Conservation (phyloP, 2,888 invertebrate species). For the Crepidodera aurea region DNA sequence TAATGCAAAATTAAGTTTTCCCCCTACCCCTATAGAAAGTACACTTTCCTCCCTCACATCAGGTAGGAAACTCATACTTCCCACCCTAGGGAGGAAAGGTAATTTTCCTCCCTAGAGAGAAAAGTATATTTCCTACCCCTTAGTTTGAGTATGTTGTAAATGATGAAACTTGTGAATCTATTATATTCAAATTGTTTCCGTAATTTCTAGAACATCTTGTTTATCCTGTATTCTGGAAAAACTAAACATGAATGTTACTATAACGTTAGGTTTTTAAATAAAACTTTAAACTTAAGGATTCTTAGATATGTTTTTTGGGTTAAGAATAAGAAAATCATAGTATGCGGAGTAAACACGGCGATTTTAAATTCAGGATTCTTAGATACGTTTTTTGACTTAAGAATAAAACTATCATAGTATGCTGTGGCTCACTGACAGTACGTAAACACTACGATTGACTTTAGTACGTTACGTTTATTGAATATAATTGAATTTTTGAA, state of each 20-base stretch:
- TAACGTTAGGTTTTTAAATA: too few relatives aligned
- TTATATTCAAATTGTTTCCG: too few relatives aligned
- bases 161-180: too few relatives aligned
- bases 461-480: not conserved
- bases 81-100: not conserved
- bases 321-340: not conserved
- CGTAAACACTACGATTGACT: not conserved
- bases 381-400: too few relatives aligned
- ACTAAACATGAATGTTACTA: too few relatives aligned
- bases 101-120: too few relatives aligned
- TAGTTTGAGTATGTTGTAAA: too few relatives aligned
- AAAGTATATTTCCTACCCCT: too few relatives aligned
- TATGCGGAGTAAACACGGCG: too few relatives aligned
- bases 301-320: not conserved
- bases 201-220: too few relatives aligned
- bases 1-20: not conserved
- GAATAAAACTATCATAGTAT: not conserved
- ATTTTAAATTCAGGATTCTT: too few relatives aligned
- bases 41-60: not conserved
- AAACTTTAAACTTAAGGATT: not conserved
- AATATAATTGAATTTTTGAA: conserved; percentile 5
- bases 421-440: conserved; percentile 4
- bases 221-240: too few relatives aligned
- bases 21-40: not conserved
- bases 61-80: not conserved